Base-by-base conservation (phyloP, 2,113 vertebrate genomes). In the Corydoras sp. region DNA sequence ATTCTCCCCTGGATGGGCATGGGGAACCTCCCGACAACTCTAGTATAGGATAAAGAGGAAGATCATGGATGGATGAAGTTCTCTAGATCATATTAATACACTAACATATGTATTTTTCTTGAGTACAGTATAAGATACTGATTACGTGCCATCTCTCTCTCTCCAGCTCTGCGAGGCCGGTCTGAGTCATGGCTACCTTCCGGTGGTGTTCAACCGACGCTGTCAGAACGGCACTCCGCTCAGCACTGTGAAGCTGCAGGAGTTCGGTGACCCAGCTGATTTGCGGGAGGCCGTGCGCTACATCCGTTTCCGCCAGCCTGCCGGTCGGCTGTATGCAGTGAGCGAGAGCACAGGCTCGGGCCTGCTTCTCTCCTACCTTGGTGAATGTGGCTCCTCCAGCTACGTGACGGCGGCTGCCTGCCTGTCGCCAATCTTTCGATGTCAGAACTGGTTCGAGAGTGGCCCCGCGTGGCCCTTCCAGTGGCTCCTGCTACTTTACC, bases 171-270 rank as follows among this genome's bases (percentile, higher is more conserved):
- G 91, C 81, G 88, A 90, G 74, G 80, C 81, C 3, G 90, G 86
- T 1, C 80, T 93, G 58, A 80, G 71, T 65, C 86, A 89, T 14
- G 92, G 91, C 55, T 91, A 91, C 83, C 89, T 89, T 10, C 91
- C 92, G 0, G 91, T 89, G 15, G 81, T 94, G 66, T 94, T 95
- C 81, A 92, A 91, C 81, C 91, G 92, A 7, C 91, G 93, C 51
- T 88, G 92, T 68, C 93, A 95, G 80, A 93, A 94, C 3, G 80
- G 85, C 74, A 90, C 90, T 0, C 92, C 91, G 0, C 91, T 95
- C 48, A 90, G 84, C 84, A 94, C 90, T 9, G 66, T 89, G 49
- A 88, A 87, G 65, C 88, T 95, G 67, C 93, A 95, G 84, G 88
- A 90, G 79, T 92, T 91, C 4, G 92, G 92, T 4, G 91, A 95